phyloP scores from a whole-genome alignment of 2,113 vertebrate genomes.

The Oxyruncus cristatus region DNA sequence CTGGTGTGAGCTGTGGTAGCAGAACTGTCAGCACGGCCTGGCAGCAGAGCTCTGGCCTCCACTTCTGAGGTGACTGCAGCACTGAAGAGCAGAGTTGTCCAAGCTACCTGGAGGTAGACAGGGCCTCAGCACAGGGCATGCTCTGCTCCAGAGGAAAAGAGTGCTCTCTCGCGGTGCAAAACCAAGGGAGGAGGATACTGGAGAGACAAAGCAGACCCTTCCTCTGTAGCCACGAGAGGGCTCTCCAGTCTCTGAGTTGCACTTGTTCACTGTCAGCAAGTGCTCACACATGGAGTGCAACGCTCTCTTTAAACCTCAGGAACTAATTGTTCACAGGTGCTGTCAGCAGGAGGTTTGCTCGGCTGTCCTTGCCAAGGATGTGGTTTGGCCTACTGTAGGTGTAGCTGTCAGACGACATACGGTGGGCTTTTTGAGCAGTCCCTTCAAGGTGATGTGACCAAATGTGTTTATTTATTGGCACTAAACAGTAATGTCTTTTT shows the following conservation, averaged over 20 bases:
- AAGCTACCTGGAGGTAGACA: neutral
- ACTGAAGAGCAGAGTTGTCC: neutral
- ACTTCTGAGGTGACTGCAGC: rapidly evolving
- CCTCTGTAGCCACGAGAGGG: slow-evolving; percentile 5
- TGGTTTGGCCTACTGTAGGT: neutral
- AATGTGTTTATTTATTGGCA: neutral
- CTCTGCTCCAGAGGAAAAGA: neutral
- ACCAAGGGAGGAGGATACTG: neutral
- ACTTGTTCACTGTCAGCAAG: neutral
- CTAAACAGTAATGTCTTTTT: neutral
- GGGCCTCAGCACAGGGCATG: neutral
- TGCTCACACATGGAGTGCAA: rapidly evolving
- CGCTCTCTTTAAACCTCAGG: neutral
- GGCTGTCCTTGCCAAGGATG: neutral
- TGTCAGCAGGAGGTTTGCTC: neutral
- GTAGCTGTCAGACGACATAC: neutral
- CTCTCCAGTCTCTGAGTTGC: neutral
- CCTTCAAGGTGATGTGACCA: neutral
- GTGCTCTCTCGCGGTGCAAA: rapidly evolving
- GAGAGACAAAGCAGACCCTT: neutral
- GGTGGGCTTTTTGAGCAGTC: neutral
- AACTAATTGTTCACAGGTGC: neutral
- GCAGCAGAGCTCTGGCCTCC: neutral
- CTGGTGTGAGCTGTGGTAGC: neutral
- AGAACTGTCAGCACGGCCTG: neutral